phyloP scores from a whole-genome alignment of 2,797 vertebrate genomes.

The Pampus argenteus region DNA sequence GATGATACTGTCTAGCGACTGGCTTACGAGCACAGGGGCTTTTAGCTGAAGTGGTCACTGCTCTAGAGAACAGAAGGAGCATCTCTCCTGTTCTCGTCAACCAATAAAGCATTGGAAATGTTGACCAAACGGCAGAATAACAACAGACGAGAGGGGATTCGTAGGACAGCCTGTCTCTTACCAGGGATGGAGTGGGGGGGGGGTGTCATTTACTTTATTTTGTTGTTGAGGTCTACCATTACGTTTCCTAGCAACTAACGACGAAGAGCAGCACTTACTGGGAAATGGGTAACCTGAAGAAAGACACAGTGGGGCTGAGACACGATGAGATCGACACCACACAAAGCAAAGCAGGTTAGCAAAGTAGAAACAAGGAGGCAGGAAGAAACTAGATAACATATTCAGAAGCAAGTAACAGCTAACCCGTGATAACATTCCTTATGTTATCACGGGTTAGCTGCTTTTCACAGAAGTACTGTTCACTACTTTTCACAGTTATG shows the following conservation, averaged over 20 bases:
- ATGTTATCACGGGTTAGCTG: background rate
- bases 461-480: background rate
- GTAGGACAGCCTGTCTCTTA: slow-evolving; percentile 13
- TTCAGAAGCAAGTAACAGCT: too few species aligned
- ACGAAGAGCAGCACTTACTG: slow-evolving; percentile 35
- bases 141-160: slow-evolving; percentile 9
- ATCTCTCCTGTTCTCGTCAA: slow-evolving; percentile 20
- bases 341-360: slow-evolving; percentile 76
- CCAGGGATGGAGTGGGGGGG: background rate
- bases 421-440: too few species aligned
- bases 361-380: slow-evolving; percentile 61
- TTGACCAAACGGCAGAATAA: slow-evolving; percentile 8
- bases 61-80: slow-evolving; percentile 11
- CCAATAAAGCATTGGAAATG: slow-evolving; percentile 24
- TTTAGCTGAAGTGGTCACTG: slow-evolving; percentile 50
- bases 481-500: background rate
- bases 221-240: slow-evolving; percentile 17
- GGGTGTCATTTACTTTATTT: slow-evolving; percentile 18
- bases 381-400: slow-evolving; percentile 48
- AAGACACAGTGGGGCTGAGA: slow-evolving; percentile 47
- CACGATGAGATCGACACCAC: slow-evolving; percentile 46
- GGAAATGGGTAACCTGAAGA: slow-evolving; percentile 39
- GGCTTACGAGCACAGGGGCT: slow-evolving; percentile 35
- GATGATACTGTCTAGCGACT: slow-evolving; percentile 18
- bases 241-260: slow-evolving; percentile 54